Base-by-base conservation (phyloP, 2,888 invertebrate species). In the Abscondita cerata region DNA sequence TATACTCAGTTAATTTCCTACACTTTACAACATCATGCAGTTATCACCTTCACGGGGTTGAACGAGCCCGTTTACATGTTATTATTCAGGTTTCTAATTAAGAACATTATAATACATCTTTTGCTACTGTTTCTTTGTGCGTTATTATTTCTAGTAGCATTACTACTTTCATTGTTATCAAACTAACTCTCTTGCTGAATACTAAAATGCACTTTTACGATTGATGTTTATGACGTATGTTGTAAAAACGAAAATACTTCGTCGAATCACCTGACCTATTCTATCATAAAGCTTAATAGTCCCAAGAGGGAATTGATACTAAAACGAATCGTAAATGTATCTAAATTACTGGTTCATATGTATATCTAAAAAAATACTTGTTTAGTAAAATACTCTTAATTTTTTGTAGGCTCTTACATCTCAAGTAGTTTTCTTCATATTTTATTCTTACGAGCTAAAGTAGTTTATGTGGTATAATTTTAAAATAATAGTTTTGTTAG, bases 211-310 rank as follows among this genome's bases (percentile, higher is more conserved):
- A 65, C 65, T 62, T 65, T 55, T 67, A 74, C 69, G 74, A 71
- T 70, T 69, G 69, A 73, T 73, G 73, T 76, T 76, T 76, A 76
- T 71, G 72, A 71, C 69, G 63, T 54, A 65, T 65, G 74, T 69
- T 74, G 71, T 76, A 75, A 75, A 76, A 75, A 73, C 69, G 67
- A 70, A 68, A 68, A 71, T 60, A 62, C 62, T 63, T 65, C 65
- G 52, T 64, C 63, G 62, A 69, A 73, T 66, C 72, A 73, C 73
- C 75, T 75, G 75, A 75, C 75, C 76, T 73, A 74, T 72, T 74
- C 72, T 72, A 72, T 74, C 75, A 75, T 76, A 75, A 76, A 75
- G 70, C 73, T 74, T 75, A 75, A 77, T 75, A 74, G 76, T 72
- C 75, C 69, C 74, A 34, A 40, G 72, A 72, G 75, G 69, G 73